phyloP scores from a whole-genome alignment of 2,888 invertebrate genomes.

The Noctua janthe region DNA sequence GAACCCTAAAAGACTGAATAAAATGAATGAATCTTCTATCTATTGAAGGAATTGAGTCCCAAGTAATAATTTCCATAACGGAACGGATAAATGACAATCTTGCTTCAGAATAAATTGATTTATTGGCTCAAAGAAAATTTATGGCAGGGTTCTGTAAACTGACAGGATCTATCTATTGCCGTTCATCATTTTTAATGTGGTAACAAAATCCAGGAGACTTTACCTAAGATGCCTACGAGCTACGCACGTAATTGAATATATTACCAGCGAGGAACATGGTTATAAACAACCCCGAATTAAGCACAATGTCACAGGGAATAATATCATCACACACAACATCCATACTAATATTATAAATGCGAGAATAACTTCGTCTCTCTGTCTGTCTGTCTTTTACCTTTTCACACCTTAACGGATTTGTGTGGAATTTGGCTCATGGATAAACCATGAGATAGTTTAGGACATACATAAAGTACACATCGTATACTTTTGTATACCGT shows the following conservation, averaged over 20 bases:
- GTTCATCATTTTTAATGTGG: conserved; percentile 36
- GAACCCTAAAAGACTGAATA: too few species aligned
- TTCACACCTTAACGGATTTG: too few species aligned
- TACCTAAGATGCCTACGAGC: background rate
- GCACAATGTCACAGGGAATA: conserved; percentile 18
- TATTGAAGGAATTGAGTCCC: background rate
- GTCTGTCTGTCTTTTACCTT: background rate
- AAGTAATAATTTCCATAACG: conserved; percentile 21
- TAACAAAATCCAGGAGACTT: conserved; percentile 6
- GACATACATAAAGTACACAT: too few species aligned
- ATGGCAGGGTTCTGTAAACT: conserved; percentile 24
- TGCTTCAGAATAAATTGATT: conserved; percentile 17
- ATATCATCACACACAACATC: conserved; percentile 2
- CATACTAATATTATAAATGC: background rate
- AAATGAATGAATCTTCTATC: background rate
- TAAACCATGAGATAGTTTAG: too few species aligned
- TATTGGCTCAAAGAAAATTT: conserved; percentile 22
- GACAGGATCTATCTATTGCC: conserved; percentile 29
- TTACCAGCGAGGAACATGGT: conserved; percentile 4
- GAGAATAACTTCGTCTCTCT: background rate
- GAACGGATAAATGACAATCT: conserved; percentile 21
- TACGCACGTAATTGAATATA: conserved; percentile 30
- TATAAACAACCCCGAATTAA: conserved; percentile 43
- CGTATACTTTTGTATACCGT: too few species aligned
- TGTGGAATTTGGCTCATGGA: too few species aligned